Evolutionary conservation across 2,113 vertebrate species (phyloP), one percentile per base, ranked within the genome.

Genomic region (Trichechus manatus): DNA sequence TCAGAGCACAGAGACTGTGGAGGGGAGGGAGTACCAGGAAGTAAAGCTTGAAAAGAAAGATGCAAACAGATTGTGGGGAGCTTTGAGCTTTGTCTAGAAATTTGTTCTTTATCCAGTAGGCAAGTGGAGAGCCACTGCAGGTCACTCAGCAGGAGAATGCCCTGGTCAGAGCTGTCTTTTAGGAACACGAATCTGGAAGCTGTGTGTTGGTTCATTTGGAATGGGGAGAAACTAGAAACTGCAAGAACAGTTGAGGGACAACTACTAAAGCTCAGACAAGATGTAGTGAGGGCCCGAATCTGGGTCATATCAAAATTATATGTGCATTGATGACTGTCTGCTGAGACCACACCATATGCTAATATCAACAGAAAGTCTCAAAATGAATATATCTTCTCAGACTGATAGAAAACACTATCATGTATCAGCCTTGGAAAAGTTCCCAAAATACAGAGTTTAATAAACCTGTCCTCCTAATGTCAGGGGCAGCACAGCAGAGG

Each of bases 331-430:
- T 31, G 50, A 56, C n/a, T 33, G 14, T 79, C 94, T 80, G 8
- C 59, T 90, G 72, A 75, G 17, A n/a, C 56, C 23, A 70, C 1
- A 14, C 3, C 23, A 23, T 63, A 80, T 0, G 4, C 39, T 80
- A 59, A 33, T 63, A 61, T 77, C 64, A 81, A 39, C 31, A 66
- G 77, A 83, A 83, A 92, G 33, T 13, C 53, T 72, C 36, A 56
- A 89, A 59, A 56, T 50, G 25, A 31, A 47, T 59, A 23, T 53
- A 86, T 95, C 86, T 31, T 94, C 61, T 77, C 22, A 91, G 88
- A 42, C 2, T 68, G 61, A 61, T 2, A 75, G 36, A n/a, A 27
- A 95, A 47, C 63, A 22, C 20, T 70, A 13, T 64, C 66, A 72
- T 11, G 14, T 74, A 14, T 59, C 91, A 42, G 15, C 5, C 20